These are phyloP conservation scores for Lagopus muta DNA, from an alignment of 2,113 vertebrate genomes.

Conservation along the genomic window DNA sequence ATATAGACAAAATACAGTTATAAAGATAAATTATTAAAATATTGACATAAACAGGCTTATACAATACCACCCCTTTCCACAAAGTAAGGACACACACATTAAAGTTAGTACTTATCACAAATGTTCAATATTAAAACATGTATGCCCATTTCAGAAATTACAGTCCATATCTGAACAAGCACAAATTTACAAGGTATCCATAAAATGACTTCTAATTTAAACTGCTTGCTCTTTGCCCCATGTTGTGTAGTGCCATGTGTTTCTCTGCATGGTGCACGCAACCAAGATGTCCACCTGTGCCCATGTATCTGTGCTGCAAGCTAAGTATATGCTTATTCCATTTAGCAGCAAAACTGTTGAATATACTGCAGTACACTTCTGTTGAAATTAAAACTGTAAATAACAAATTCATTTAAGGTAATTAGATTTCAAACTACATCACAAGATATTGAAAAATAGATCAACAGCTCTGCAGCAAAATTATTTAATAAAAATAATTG, in stretches of 20 bases:
- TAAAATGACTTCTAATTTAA: constrained; percentile 70
- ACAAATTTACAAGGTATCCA: constrained; percentile 58
- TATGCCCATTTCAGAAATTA: not conserved
- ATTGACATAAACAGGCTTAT: constrained; percentile 34
- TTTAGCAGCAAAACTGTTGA: constrained; percentile 23
- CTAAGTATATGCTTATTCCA: constrained; percentile 23
- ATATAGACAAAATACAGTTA: constrained; percentile 74
- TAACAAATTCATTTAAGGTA: not conserved
- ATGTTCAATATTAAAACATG: not conserved
- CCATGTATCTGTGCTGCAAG: constrained; percentile 58
- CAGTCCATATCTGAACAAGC: not conserved
- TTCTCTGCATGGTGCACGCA: constrained; percentile 79
- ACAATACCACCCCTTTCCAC: not conserved
- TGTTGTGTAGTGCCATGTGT: constrained; percentile 86
- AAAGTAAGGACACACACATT: not conserved
- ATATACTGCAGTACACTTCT: not conserved
- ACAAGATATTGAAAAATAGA: not conserved
- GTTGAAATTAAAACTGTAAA: not conserved
- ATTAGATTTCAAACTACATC: not conserved
- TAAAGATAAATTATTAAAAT: constrained; percentile 60
- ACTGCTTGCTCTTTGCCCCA: constrained; percentile 80
- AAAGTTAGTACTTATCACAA: not conserved
- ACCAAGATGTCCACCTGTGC: constrained; percentile 84
- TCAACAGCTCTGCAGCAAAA: not conserved
- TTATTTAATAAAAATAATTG: not conserved